These are phyloP conservation scores for Syrphus vitripennis DNA, from an alignment of 2,888 invertebrate species.

Conservation along the genomic window DNA sequence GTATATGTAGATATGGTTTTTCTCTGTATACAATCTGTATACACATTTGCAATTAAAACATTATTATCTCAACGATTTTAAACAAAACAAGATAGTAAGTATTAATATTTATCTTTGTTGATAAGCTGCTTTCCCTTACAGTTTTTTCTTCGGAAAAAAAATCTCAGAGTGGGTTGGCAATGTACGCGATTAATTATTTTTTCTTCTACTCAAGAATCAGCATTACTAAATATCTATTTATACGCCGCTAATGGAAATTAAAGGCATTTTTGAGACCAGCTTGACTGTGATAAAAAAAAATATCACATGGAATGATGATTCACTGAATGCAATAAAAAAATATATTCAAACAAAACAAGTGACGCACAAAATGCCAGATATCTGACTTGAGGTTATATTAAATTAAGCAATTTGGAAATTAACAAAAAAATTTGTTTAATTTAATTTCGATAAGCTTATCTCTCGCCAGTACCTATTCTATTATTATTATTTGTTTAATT, in stretches of 20 bases:
- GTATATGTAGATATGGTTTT: no score
- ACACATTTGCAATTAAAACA: not conserved
- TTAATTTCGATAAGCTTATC: not conserved
- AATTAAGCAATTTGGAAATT: not conserved
- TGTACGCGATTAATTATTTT: not conserved
- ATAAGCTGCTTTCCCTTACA: not conserved
- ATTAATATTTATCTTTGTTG: conserved; percentile 12
- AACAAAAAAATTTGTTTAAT: not conserved
- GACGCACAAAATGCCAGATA: conserved; percentile 5
- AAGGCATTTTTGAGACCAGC: not conserved
- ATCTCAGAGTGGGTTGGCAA: not conserved
- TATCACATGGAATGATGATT: conserved; percentile 1
- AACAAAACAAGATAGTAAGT: not conserved
- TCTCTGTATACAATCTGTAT: not conserved
- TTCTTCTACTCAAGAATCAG: not conserved
- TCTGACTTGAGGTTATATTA: conserved; percentile 1
- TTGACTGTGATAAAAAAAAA: not conserved
- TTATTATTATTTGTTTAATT: not conserved
- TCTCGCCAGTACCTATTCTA: not conserved
- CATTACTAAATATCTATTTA: not conserved
- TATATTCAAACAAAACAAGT: not conserved
- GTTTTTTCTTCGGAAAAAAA: not conserved
- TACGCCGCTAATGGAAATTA: not conserved
- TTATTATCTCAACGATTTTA: not conserved
- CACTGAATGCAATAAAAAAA: not conserved